Evolutionary conservation across 2,888 invertebrate species (phyloP).

Genomic region (Napeogenes inachia): DNA sequence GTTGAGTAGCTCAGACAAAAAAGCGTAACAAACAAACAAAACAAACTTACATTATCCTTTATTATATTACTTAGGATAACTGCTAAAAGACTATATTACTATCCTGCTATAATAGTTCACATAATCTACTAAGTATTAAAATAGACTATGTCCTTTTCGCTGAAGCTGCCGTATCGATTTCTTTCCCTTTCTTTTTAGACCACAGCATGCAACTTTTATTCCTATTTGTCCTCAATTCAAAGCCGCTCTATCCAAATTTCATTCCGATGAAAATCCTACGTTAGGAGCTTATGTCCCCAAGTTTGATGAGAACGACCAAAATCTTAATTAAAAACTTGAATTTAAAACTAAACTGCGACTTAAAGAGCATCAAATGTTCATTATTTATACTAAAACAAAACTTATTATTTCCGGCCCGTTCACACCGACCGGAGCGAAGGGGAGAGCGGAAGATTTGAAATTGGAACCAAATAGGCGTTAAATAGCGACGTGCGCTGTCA

Average conservation of each 20-base stretch:
- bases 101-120: too few relatives aligned
- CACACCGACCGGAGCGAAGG: constrained; percentile 68
- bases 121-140: not conserved
- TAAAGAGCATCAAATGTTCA: constrained; percentile 8
- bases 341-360: constrained; percentile 15
- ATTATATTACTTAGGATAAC: too few relatives aligned
- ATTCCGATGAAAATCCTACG: constrained; percentile 56
- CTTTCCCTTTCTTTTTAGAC: constrained; percentile 61
- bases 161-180: constrained; percentile 55
- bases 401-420: constrained; percentile 66
- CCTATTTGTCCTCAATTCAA: constrained; percentile 55
- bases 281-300: constrained; percentile 47
- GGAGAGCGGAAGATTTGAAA: constrained; percentile 77
- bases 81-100: too few relatives aligned
- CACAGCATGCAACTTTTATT: constrained; percentile 56
- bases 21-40: too few relatives aligned
- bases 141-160: not conserved
- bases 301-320: constrained; percentile 44
- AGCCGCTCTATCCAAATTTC: constrained; percentile 56
- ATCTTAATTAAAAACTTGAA: constrained; percentile 47
- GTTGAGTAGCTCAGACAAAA: too few relatives aligned
- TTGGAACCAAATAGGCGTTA: constrained; percentile 82
- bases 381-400: constrained; percentile 54
- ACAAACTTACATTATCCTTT: too few relatives aligned
- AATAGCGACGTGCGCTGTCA: constrained; percentile 79